Evolutionary conservation across 2,888 invertebrate species (phyloP), one percentile per base, ranked within the genome.

Genomic region (Griposia aprilina): DNA sequence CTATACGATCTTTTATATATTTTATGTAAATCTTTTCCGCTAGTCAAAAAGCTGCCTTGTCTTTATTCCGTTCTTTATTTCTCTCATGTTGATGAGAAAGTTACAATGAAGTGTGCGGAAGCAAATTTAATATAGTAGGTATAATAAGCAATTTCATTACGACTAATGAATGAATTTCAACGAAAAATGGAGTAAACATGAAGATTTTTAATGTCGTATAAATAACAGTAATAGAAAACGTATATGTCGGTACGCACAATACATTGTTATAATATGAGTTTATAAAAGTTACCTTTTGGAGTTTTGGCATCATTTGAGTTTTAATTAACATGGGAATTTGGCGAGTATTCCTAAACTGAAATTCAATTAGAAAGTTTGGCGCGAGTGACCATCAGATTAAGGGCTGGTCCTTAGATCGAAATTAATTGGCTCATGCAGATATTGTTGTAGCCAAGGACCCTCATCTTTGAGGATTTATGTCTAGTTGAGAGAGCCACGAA

Each of bases 341-440:
- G 89, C 87, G 93, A 93, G 93, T 94, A 95, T 94, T 94, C 90
- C 91, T 75, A 81, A 86, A 88, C 86, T 76, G 81, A 87, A 89
- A 89, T 89, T 89, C 89, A 89, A 89, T 89, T 89, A 89, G 81
- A 88, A 91, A 92, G 94, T 96, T 95, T 93, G 93, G 94, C 93
- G 93, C 93, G 93, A 95, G 93, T 95, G 95, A 95, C 96, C 95
- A 95, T 95, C 95, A 94, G 95, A 95, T 96, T 96, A 95, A 93
- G 93, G 94, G 91, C 88, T 91, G 91, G 91, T 91, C 92, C 92
- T 91, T 90, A 93, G 94, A 95, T 95, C 93, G 91, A 94, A 95
- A 95, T 95, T 96, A 96, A 95, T 96, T 96, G 95, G 95, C 93
- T 95, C 94, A 94, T 95, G 94, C 94, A 94, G 94, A 94, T 95